A percentile compares a stretch with the other conserved stretches of the same genome.
Conservation (phyloP, 2,888 invertebrate species). For the Panzeria rudis region DNA sequence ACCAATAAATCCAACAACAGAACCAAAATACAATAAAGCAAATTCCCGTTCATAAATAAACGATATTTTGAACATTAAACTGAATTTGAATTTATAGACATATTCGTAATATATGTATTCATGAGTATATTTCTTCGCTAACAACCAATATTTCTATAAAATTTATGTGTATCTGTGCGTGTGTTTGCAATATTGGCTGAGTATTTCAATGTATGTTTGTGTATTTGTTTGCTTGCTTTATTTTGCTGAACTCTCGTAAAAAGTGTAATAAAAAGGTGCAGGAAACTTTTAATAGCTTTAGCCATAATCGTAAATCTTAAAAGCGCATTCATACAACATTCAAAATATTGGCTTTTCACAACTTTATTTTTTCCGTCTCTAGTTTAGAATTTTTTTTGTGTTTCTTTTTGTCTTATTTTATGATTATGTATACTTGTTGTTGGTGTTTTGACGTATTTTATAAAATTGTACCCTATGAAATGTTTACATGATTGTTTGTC, state of each 20-base stretch:
- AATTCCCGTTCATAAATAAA: constrained; percentile 82
- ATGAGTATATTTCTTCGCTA: constrained; percentile 63
- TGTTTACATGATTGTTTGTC: no score
- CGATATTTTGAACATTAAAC: constrained; percentile 76
- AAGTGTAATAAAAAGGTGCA: constrained; percentile 72
- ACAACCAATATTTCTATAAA: constrained; percentile 55
- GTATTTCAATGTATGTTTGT: not conserved
- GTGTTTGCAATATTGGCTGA: constrained; percentile 1
- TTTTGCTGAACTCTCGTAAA: constrained; percentile 70
- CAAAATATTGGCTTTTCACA: constrained; percentile 73
- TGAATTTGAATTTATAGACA: constrained; percentile 64
- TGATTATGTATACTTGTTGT: constrained; percentile 52
- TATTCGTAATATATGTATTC: constrained; percentile 62
- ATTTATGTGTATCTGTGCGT: constrained; percentile 45
- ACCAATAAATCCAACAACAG: constrained; percentile 38
- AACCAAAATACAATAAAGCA: constrained; percentile 76
- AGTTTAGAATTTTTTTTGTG: constrained; percentile 35
- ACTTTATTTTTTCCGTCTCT: constrained; percentile 67
- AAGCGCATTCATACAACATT: constrained; percentile 75
- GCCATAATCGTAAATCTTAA: constrained; percentile 82
- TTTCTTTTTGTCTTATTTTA: constrained; percentile 36
- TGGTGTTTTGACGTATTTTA: constrained; percentile 21
- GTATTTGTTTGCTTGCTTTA: not conserved
- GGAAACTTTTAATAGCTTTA: constrained; percentile 82
- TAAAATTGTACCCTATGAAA: constrained; percentile 15